A percentile compares a stretch with the other conserved stretches of the same genome.
These are phyloP conservation scores for Corynorhinus townsendii DNA, from an alignment of 2,113 vertebrate genomes.

Conservation along the genomic window DNA sequence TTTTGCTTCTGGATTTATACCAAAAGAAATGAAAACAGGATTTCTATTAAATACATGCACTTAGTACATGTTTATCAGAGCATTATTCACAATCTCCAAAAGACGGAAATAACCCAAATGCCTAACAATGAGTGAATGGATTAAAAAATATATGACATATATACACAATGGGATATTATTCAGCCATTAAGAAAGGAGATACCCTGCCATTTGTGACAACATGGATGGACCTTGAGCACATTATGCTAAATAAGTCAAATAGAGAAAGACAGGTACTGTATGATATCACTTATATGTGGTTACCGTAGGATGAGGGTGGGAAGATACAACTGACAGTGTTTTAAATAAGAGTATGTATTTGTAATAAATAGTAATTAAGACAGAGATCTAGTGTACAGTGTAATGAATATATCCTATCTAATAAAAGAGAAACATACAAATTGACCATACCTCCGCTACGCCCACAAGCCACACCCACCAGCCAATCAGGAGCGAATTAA, in stretches of 20 bases:
- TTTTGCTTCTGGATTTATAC: neutral
- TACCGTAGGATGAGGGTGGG: neutral
- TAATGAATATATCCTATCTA: neutral
- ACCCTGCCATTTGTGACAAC: neutral
- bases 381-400: neutral
- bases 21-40: neutral
- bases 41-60: neutral
- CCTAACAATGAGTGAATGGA: neutral
- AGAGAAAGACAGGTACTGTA: neutral
- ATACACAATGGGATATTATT: neutral
- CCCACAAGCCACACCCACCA: no score
- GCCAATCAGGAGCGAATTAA: no score
- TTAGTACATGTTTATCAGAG: neutral
- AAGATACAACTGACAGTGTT: neutral
- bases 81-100: neutral
- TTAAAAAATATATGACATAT: neutral
- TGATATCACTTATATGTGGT: neutral
- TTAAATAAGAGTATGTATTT: neutral
- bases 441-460: no score
- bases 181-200: neutral
- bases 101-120: neutral
- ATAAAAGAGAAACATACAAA: no score
- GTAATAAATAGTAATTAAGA: neutral
- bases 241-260: neutral
- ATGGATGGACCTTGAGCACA: neutral